Conservation (phyloP, 2,888 invertebrate species). For the Chalcosyrphus nemorum region DNA sequence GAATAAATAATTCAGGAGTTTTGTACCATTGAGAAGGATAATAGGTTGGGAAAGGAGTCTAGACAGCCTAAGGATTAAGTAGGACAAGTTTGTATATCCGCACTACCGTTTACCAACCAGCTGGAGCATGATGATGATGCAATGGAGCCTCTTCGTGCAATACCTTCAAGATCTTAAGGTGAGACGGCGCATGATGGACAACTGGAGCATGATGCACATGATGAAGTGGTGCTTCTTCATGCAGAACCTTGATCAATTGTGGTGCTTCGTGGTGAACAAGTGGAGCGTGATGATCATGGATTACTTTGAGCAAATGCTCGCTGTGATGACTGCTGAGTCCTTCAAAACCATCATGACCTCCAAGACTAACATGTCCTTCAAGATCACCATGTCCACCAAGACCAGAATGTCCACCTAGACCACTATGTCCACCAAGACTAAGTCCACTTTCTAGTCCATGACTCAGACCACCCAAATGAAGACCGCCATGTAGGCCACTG, state of each 20-base stretch:
- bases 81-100: too few species aligned
- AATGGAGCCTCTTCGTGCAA: constrained; percentile 70
- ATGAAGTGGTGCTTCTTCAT: constrained; percentile 42
- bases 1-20: background rate
- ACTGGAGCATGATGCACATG: constrained; percentile 16
- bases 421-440: background rate
- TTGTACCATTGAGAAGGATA: background rate
- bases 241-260: constrained; percentile 74
- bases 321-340: background rate
- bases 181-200: constrained; percentile 26
- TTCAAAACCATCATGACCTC: background rate
- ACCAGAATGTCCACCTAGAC: background rate
- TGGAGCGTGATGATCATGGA: constrained; percentile 34
- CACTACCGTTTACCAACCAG: constrained; percentile 75
- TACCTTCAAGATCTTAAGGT: constrained; percentile 52
- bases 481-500: background rate
- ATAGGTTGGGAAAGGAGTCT: background rate
- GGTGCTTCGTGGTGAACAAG: constrained; percentile 75
- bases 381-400: background rate
- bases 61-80: background rate
- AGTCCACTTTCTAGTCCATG: background rate
- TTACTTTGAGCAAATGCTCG: background rate
- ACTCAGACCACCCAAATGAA: background rate
- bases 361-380: background rate
- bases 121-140: constrained; percentile 29